Base-by-base conservation (phyloP, 2,113 vertebrate species). In the Mus musculus region DNA sequence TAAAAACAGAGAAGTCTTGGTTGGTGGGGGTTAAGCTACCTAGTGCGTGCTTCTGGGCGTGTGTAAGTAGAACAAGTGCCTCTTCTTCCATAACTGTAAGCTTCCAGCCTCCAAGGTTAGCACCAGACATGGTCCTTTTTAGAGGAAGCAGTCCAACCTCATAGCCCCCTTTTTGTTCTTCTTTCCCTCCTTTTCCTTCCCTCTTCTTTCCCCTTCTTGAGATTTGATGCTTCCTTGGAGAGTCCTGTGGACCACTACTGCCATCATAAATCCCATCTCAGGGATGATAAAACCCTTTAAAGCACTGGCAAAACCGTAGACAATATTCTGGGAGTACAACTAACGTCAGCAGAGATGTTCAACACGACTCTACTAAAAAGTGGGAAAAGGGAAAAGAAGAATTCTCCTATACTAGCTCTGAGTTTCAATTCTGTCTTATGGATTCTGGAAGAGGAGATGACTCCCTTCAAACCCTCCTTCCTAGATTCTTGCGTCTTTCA, bases 271-370 rank as follows among this genome's bases (percentile, higher is more conserved):
- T 95, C 69, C 78, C 39, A 30, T 63, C 54, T 69, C 56, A 63
- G 63, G 69, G 87, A 42, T 72, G 59, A 73, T 93, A 95, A 91
- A 92, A 80, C 24, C 24, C 73, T 94, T 90, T 76, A 92, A 95
- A 78, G 24, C 20, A 17, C 30, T 81, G 86, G 39, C 59, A 20
- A 61, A 73, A 54, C 10, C n/a, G 76, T 72, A 90, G 72, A 88
- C 12, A 92, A 95, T 93, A 95, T 33, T 81, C 69, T 88, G 42
- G 71, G 81, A 77, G 33, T 59, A 71, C 9, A 92, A 89, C 49
- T 49, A 94, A 90, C 36, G 82, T 36, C 61, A 89, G 65, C 26
- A 46, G 28, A 30, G 71, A 73, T 17, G 59, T 95, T 96, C 42
- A 84, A 56, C 16, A 3, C 10, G 36, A 67, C 33, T 80, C 94